Evolutionary conservation across 2,797 vertebrate species (phyloP).

Genomic region (Eulemur mongoz): DNA sequence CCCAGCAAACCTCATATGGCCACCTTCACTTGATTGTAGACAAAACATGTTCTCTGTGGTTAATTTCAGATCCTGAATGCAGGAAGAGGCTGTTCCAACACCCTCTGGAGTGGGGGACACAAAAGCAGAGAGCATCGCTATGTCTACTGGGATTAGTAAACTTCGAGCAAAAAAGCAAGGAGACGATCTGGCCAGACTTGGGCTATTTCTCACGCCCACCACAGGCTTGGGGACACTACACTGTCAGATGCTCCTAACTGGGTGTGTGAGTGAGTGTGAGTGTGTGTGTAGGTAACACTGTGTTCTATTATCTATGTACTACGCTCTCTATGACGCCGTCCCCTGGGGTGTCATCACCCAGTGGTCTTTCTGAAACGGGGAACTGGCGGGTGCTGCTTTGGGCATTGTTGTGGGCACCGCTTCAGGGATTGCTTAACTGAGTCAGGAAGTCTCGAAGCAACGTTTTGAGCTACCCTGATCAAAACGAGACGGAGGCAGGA

Average conservation of each 20-base stretch:
- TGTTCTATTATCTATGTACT: not conserved
- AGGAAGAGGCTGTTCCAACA: not conserved
- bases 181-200: not conserved
- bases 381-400: not conserved
- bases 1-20: rapidly evolving
- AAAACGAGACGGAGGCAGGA: not conserved
- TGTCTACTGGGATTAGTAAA: not conserved
- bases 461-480: not conserved
- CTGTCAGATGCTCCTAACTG: too few relatives aligned
- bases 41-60: too few relatives aligned
- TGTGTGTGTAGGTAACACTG: not conserved
- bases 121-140: not conserved
- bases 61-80: not conserved
- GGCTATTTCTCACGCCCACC: rapidly evolving
- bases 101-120: rapidly evolving
- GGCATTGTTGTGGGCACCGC: too few relatives aligned
- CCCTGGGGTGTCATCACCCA: not conserved
- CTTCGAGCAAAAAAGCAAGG: not conserved
- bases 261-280: not conserved
- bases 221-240: not conserved
- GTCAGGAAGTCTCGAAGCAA: not conserved
- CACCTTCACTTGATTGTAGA: not conserved
- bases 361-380: not conserved
- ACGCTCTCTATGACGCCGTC: not conserved
- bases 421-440: not conserved